These are phyloP conservation scores for Porphyrio hochstetteri DNA, from an alignment of 2,113 vertebrate genomes.

Conservation along the genomic window DNA sequence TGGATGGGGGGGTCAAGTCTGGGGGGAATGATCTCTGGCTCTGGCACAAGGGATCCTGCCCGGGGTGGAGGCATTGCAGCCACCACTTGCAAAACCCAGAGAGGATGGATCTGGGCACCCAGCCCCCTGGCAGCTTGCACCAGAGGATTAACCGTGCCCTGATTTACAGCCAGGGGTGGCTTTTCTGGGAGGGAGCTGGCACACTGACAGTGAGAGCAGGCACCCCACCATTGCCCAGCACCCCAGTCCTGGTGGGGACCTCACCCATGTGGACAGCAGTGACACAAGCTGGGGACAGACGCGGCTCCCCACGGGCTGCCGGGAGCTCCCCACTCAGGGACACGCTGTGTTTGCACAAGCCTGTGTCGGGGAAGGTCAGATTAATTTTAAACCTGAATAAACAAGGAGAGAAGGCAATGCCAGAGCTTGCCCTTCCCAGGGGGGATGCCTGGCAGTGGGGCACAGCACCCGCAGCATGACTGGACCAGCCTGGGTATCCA, in stretches of 20 bases:
- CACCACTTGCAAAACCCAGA: background rate
- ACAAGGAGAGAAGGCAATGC: conserved; percentile 22
- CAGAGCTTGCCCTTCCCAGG: background rate
- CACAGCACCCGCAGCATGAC: background rate
- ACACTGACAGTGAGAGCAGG: fast-evolving
- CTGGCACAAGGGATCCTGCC: background rate
- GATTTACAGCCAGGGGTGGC: background rate
- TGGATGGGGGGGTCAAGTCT: background rate
- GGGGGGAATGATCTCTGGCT: background rate
- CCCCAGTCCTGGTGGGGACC: background rate
- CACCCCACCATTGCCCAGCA: background rate
- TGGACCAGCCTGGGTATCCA: background rate
- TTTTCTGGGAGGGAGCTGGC: background rate
- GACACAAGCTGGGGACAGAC: background rate
- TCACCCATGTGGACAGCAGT: background rate
- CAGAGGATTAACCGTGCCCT: background rate
- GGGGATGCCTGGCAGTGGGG: background rate
- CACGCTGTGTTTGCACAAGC: background rate
- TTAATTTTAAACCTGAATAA: conserved; percentile 69
- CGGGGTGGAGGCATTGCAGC: background rate
- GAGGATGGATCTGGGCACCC: background rate
- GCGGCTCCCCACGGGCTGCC: background rate
- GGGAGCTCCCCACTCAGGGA: background rate
- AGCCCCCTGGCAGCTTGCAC: background rate
- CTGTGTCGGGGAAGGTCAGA: conserved; percentile 25